phyloP scores from a whole-genome alignment of 37 sponge, comb jelly and placozoan species.

The Spongia lamella region DNA sequence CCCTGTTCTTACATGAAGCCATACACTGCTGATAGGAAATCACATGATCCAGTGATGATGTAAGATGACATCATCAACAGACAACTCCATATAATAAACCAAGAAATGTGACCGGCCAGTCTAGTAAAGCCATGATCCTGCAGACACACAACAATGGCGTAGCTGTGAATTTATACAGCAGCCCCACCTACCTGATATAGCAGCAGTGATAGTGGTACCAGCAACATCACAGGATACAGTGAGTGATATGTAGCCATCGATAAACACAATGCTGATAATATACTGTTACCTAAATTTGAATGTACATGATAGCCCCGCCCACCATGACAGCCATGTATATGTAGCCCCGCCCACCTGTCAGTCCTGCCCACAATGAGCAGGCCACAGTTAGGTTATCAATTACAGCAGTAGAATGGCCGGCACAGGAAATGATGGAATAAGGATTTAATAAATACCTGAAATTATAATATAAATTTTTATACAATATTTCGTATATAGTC shows the following conservation, averaged over 20 bases:
- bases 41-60: slow-evolving; percentile 74
- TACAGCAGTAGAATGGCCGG: slow-evolving; percentile 57
- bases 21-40: slow-evolving; percentile 65
- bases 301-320: not conserved
- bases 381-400: slow-evolving; percentile 52
- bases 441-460: slow-evolving; percentile 86
- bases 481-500: too few species aligned
- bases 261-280: slow-evolving; percentile 66
- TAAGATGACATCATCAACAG: slow-evolving; percentile 41
- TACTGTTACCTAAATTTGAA: slow-evolving; percentile 27
- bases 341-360: slow-evolving; percentile 54
- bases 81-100: slow-evolving; percentile 18
- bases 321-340: not conserved
- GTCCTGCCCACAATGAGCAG: slow-evolving; percentile 45
- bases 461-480: too few species aligned
- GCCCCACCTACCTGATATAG: slow-evolving; percentile 46
- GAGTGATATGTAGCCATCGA: slow-evolving; percentile 78
- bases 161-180: not conserved
- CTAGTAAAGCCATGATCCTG: slow-evolving; percentile 3
- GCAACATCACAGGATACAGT: slow-evolving; percentile 84
- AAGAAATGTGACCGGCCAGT: not conserved
- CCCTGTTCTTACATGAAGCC: slow-evolving; percentile 72
- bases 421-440: slow-evolving; percentile 72
- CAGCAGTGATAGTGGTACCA: slow-evolving; percentile 74
- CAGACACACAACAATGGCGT: too few species aligned